These are phyloP conservation scores for Leptinotarsa haldemani DNA, from an alignment of 2,888 invertebrate genomes.

Conservation along the genomic window DNA sequence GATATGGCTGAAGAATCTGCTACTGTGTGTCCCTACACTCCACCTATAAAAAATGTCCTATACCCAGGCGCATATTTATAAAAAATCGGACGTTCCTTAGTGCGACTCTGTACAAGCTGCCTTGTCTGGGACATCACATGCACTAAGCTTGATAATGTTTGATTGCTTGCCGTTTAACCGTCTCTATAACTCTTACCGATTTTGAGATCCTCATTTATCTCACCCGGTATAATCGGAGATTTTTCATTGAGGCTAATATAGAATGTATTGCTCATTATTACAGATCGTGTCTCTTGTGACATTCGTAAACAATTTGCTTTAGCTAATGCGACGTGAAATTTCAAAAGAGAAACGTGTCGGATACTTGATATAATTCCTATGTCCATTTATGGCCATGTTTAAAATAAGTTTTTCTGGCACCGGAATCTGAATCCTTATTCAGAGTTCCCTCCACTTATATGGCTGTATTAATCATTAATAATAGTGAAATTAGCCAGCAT, in stretches of 20 bases:
- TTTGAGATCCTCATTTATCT: background rate
- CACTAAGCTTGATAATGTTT: too few species aligned
- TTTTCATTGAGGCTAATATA: background rate
- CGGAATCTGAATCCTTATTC: slow-evolving; percentile 19
- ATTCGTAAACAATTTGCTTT: background rate
- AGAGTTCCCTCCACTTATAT: slow-evolving; percentile 21
- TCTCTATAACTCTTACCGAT: too few species aligned
- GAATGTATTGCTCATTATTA: slow-evolving; percentile 12
- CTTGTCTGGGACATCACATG: too few species aligned
- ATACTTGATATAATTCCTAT: slow-evolving; percentile 8
- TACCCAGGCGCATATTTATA: too few species aligned
- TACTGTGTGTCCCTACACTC: too few species aligned
- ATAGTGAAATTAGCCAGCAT: slow-evolving; percentile 10
- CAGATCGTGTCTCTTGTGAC: slow-evolving; percentile 5
- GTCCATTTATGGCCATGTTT: slow-evolving; percentile 18
- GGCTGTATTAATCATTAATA: slow-evolving; percentile 18
- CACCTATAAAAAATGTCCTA: too few species aligned
- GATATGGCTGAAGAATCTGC: too few species aligned
- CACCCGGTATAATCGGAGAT: background rate
- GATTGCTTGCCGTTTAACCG: too few species aligned
- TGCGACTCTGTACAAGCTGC: too few species aligned
- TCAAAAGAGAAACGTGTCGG: slow-evolving; percentile 18
- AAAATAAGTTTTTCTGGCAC: slow-evolving; percentile 22
- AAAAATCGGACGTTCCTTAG: too few species aligned
- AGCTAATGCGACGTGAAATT: slow-evolving; percentile 16